Conservation (phyloP, 2,113 vertebrate genomes). For the Ardeotis arabs region DNA sequence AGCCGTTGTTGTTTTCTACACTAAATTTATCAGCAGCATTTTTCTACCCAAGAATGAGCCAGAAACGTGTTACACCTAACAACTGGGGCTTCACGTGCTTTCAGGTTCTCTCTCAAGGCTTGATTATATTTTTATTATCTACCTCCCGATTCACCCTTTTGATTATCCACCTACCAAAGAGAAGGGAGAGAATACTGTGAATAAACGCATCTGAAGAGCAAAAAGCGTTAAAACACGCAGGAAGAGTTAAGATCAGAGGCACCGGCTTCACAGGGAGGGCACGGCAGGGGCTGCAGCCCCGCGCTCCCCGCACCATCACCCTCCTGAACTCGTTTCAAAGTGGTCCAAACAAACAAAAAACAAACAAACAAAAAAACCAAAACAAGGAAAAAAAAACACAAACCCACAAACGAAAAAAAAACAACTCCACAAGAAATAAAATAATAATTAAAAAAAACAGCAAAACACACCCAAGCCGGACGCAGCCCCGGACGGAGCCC, state of each 20-base stretch:
- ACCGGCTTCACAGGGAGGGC: accelerated
- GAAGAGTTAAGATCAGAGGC: no score
- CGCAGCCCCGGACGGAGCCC: no score
- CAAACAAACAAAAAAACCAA: no score
- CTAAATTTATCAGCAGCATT: background rate
- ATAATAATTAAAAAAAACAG: no score
- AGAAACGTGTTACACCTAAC: background rate
- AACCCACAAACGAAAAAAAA: no score
- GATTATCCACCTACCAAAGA: background rate
- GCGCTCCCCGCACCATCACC: no score
- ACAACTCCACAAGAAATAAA: no score
- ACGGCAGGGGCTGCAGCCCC: background rate
- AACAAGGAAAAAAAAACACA: no score
- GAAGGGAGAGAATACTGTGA: accelerated
- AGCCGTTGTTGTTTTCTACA: background rate
- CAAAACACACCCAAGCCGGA: no score
- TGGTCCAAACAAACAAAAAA: no score
- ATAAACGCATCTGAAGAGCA: accelerated
- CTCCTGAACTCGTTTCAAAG: background rate
- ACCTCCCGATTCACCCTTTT: background rate
- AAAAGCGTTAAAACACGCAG: background rate
- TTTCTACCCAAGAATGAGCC: background rate
- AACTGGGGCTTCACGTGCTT: background rate
- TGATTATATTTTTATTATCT: background rate
- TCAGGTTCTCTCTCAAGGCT: background rate